phyloP scores from a whole-genome alignment of 2,113 vertebrate species.

The Electrona antarctica region DNA sequence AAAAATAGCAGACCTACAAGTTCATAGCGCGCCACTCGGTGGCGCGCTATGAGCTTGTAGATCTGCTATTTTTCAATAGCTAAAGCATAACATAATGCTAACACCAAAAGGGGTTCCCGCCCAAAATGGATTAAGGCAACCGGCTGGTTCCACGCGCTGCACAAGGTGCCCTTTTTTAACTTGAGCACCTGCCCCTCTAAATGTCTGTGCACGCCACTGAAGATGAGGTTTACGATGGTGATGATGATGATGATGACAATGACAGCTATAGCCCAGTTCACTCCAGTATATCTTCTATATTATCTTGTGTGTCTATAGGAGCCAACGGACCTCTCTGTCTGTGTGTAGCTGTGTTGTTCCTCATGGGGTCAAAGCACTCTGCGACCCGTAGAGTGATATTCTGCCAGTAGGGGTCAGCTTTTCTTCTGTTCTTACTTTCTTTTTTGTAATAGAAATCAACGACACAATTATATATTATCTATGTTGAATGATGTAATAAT shows the following conservation, averaged over 20 bases:
- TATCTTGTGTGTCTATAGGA: slow-evolving; percentile 60
- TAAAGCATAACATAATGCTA: too few relatives aligned
- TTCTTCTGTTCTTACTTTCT: slow-evolving; percentile 32
- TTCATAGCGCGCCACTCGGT: too few relatives aligned
- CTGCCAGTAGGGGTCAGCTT: slow-evolving; percentile 54
- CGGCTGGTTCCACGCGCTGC: too few relatives aligned
- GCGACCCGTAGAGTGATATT: slow-evolving; percentile 40
- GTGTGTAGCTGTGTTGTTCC: slow-evolving; percentile 55
- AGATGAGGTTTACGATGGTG: slow-evolving; percentile 2
- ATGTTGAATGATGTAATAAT: slow-evolving; percentile 81
- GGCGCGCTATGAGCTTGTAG: too few relatives aligned
- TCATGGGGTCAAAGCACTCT: slow-evolving; percentile 44
- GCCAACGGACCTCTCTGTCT: slow-evolving; percentile 51
- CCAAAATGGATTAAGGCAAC: too few relatives aligned
- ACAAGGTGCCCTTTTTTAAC: too few relatives aligned
- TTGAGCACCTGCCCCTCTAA: too few relatives aligned
- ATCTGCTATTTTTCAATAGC: too few relatives aligned
- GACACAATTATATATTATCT: slow-evolving; percentile 70
- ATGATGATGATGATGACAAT: background rate
- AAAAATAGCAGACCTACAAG: too few relatives aligned
- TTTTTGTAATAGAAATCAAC: slow-evolving; percentile 56
- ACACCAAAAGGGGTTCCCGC: too few relatives aligned
- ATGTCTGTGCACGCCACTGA: too few relatives aligned
- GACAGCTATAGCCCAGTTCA: slow-evolving; percentile 6
- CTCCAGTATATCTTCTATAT: slow-evolving; percentile 41